Conservation (phyloP, 2,888 invertebrate species). For the Eupithecia centaureata region DNA sequence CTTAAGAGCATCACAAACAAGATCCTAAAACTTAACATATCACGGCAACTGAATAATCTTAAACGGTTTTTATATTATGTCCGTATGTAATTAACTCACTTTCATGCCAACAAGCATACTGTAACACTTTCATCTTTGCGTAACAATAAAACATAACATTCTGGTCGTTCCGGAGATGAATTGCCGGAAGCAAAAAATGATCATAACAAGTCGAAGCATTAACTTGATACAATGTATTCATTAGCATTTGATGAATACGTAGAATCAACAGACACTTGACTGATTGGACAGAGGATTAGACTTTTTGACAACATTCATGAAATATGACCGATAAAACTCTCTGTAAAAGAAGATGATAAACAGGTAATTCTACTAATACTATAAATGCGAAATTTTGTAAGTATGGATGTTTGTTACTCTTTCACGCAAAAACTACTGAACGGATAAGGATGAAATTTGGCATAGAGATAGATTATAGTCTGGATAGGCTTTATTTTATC, state of each 20-base stretch:
- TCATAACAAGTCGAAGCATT: conserved; percentile 25
- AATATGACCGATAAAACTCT: too few species aligned
- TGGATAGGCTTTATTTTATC: too few species aligned
- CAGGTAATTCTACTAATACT: too few species aligned
- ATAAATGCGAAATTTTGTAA: too few species aligned
- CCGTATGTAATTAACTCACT: conserved; percentile 73
- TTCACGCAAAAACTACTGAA: too few species aligned
- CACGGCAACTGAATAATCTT: conserved; percentile 43
- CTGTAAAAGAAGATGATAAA: too few species aligned
- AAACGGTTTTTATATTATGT: conserved; percentile 47
- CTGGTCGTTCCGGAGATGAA: conserved; percentile 55
- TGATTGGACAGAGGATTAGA: conserved; percentile 1
- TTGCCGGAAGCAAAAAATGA: conserved; percentile 53
- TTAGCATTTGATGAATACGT: conserved; percentile 25
- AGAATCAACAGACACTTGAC: neutral
- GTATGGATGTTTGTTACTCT: too few species aligned
- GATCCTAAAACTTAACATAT: conserved; percentile 34
- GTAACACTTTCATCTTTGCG: conserved; percentile 69
- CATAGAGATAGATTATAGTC: too few species aligned
- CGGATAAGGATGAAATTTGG: too few species aligned
- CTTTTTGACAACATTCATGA: neutral
- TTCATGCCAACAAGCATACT: conserved; percentile 65
- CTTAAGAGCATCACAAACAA: neutral
- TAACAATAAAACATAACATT: conserved; percentile 52
- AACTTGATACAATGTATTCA: conserved; percentile 24